Base-by-base conservation (phyloP, 2,888 invertebrate species). In the Drosophila prostipennis region DNA sequence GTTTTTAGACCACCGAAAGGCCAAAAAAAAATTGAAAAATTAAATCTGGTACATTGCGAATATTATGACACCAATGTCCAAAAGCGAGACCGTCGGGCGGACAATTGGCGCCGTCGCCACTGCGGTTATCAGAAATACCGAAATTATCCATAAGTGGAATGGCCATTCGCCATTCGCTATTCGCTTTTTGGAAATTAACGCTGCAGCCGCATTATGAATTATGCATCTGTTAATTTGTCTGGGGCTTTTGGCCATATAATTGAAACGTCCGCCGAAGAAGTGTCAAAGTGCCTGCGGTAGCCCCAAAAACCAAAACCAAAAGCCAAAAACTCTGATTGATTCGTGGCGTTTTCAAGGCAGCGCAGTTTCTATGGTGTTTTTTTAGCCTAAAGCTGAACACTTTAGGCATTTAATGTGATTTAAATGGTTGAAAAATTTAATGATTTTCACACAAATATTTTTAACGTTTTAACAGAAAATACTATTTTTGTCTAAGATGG, bases 51-150 rank as follows among this genome's bases (percentile, higher is more conserved):
- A 70, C 71, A 60, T 43, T 70, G 52, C 63, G 45, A 46, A 70
- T 70, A 70, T 49, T 70, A 70, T 72, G 67, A 67, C 74, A 72
- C 72, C 73, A 73, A 72, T 73, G 34, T 37, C 74, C 72, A 59
- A 42, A 72, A 59, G 54, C 54, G 70, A 51, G 43, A 61, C 61
- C 61, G 43, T 55, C 36, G 54, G 49, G 26, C 32, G 29, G 51
- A 40, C 57, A n/a, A 45, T 65, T 65, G 64, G 64, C 64, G 64
- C 39, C 64, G 32, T 46, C 58, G 37, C 57, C 29, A 59, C 19
- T 43, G 59, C 43, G 59, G 58, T 58, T 37, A 14, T 34, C 16
- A 19, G 32, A 43, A 42, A 60, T 42, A 3, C 42, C 10, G 42
- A 42, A 14, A 37, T 23, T 32, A 60, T 46, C 61, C 60, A 39